These are phyloP conservation scores for Pseudomugil gertrudae DNA, from an alignment of 2,797 vertebrate genomes.

Conservation along the genomic window DNA sequence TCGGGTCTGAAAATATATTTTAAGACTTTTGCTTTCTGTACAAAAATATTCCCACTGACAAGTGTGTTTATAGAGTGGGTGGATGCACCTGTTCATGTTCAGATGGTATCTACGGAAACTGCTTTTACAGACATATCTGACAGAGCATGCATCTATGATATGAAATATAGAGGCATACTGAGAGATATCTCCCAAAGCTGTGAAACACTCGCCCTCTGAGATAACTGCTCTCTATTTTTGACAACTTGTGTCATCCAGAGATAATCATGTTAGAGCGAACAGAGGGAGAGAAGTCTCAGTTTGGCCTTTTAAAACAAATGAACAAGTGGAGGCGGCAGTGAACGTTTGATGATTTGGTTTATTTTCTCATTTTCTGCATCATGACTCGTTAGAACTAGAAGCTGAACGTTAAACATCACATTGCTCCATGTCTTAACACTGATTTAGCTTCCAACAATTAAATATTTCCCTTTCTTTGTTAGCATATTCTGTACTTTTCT, in stretches of 20 bases:
- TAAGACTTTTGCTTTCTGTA: slow-evolving; percentile 39
- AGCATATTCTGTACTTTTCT: no score
- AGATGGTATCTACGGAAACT: slow-evolving; percentile 30
- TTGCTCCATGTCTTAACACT: no score
- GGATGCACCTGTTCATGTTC: slow-evolving; percentile 64
- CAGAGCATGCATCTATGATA: slow-evolving; percentile 10
- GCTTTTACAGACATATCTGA: slow-evolving; percentile 20
- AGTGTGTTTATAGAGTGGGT: slow-evolving; percentile 40
- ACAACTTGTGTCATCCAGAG: slow-evolving; percentile 22
- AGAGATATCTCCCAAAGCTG: slow-evolving; percentile 38
- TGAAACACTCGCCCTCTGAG: slow-evolving; percentile 25
- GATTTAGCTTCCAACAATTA: not conserved
- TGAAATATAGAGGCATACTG: slow-evolving; percentile 35
- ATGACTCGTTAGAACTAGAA: not conserved
- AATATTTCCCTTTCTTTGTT: no score
- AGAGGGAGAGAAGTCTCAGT: not conserved
- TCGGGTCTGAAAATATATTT: slow-evolving; percentile 40
- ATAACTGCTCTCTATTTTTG: slow-evolving; percentile 30
- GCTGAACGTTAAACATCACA: not conserved
- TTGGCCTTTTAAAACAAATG: not conserved
- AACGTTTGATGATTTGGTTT: not conserved
- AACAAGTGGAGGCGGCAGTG: not conserved
- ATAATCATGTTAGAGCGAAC: slow-evolving; percentile 11
- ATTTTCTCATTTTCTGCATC: not conserved
- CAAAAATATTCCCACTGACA: slow-evolving; percentile 25